Conservation (phyloP, 2,797 vertebrate species). For the Oophaga sylvatica region DNA sequence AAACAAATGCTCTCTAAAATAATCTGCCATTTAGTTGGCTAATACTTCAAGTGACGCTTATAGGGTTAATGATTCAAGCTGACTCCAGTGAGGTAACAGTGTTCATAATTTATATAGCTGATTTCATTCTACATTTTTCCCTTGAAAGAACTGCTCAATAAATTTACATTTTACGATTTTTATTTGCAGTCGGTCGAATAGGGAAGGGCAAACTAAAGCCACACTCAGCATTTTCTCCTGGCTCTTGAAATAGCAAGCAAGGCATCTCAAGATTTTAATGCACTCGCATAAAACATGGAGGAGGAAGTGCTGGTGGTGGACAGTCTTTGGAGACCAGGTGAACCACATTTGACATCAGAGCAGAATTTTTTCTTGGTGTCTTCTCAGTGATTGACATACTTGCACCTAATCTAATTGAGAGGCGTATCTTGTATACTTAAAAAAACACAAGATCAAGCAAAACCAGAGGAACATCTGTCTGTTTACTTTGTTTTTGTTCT, state of each 20-base stretch:
- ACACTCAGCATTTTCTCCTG: slow-evolving; percentile 56
- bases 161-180: slow-evolving; percentile 61
- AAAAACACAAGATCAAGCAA: slow-evolving; percentile 34
- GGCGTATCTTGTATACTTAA: slow-evolving; percentile 16
- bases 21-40: neutral
- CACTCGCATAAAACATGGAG: slow-evolving; percentile 1
- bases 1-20: neutral
- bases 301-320: neutral
- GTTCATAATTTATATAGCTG: slow-evolving; percentile 55
- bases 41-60: neutral
- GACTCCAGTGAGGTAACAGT: slow-evolving; percentile 43
- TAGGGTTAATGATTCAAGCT: slow-evolving; percentile 43
- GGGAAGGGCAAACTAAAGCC: slow-evolving; percentile 48
- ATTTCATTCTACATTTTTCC: slow-evolving; percentile 56
- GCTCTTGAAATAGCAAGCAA: slow-evolving; percentile 39
- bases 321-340: neutral
- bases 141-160: slow-evolving; percentile 58
- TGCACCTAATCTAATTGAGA: slow-evolving; percentile 47
- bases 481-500: slow-evolving; percentile 9
- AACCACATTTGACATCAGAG: neutral
- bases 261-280: slow-evolving; percentile 45
- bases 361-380: slow-evolving; percentile 16
- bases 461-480: slow-evolving; percentile 32
- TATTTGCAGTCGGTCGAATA: slow-evolving; percentile 54
- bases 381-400: slow-evolving; percentile 32